Base-by-base conservation (phyloP, 2,888 invertebrate genomes). In the Crocallis elinguaria region DNA sequence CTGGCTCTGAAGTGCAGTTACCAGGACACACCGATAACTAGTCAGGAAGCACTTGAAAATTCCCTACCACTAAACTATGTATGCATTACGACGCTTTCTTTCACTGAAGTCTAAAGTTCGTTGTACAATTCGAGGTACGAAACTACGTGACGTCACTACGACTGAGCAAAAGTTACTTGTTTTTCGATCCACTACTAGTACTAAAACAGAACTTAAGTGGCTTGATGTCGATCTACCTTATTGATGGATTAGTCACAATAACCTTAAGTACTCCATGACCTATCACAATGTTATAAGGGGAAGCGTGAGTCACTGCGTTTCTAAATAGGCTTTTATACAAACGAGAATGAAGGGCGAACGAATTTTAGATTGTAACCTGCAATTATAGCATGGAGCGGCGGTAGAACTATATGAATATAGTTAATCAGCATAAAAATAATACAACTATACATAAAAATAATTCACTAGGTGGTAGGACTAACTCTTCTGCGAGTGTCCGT, bases 241-340 rank as follows among this genome's bases (percentile, higher is more conserved):
- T 46, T 30, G 42, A 48, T 48, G 42, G 42, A 41, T 46, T 23
- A 36, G 27, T 16, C 36, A 37, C 14, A 41, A 11, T 17, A 39
- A 29, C 35, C 16, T 45, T 41, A 52, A 52, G 48, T 49, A 54
- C 38, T 49, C 33, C 53, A 54, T 54, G 48, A 54, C 53, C 53
- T 54, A 54, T 39, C 53, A 38, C 53, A 54, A 48, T 43, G 27
- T 49, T 37, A 53, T 41, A 41, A 54, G 32, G 48, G 48, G 33
- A 54, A 14, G 32, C 19, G 48, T 54, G 53, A 54, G 27, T 54
- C 53, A 54, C 43, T 23, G 23, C n/a, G 43, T 43, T 54, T 49
- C 42, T 27, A 48, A 53, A 54, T 49, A 54, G 48, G 33, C 30
- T 52, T 52, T 44, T 50, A 44, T 39, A 37, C 44, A 35, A 38